Percentiles rank a stretch among this genome's conserved stretches.
Evolutionary conservation across 2,113 vertebrate genomes (phyloP).

Genomic region (Phrynosoma platyrhinos): DNA sequence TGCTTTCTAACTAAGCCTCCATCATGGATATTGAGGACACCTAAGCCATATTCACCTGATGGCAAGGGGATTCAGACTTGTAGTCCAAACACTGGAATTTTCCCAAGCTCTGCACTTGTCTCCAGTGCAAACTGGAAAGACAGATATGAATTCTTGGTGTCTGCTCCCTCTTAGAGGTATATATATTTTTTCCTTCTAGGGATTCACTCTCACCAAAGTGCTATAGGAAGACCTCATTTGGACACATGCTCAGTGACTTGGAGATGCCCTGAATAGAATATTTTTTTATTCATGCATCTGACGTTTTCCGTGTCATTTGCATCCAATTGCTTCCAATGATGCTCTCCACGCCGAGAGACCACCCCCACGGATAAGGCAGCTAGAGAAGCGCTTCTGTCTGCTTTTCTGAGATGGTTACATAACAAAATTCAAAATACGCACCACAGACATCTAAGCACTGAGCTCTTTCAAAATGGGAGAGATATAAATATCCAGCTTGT

Average conservation of each 20-base stretch:
- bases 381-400: not conserved
- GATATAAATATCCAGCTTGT: not conserved
- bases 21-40: no score
- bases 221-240: no score
- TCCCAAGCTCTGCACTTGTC: no score
- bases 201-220: no score
- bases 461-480: not conserved
- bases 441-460: accelerated
- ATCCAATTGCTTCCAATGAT: not conserved
- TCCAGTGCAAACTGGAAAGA: no score
- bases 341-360: not conserved
- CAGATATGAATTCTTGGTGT: no score
- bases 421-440: not conserved
- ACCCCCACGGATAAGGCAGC: accelerated
- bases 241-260: not conserved
- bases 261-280: not conserved
- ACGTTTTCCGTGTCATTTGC: not conserved
- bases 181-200: no score
- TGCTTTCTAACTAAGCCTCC: no score
- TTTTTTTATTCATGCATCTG: not conserved
- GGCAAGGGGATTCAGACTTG: no score
- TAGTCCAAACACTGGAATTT: no score
- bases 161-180: no score
- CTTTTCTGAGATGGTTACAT: not conserved
- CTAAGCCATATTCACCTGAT: no score